Conservation (phyloP, 1,140 invertebrate genomes). For the Penaeus japonicus region DNA sequence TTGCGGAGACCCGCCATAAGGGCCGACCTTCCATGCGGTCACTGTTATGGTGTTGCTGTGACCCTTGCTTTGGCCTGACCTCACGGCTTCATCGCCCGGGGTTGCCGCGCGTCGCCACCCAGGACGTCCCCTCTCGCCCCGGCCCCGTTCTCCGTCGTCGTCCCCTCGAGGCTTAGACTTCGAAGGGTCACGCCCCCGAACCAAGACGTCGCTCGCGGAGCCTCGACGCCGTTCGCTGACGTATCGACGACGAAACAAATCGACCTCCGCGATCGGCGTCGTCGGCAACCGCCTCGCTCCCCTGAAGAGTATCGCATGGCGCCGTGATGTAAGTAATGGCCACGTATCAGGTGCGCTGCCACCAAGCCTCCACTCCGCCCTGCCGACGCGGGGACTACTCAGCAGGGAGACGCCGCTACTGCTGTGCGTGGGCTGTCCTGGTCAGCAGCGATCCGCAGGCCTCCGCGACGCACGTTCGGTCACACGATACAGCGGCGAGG, state of each 20-base stretch:
- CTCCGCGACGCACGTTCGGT: too few species aligned
- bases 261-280: not conserved
- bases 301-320: slow-evolving; percentile 39
- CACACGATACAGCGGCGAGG: too few species aligned
- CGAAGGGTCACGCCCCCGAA: not conserved
- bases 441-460: not conserved
- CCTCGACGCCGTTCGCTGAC: not conserved
- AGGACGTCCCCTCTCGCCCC: not conserved
- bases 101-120: not conserved
- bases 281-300: not conserved
- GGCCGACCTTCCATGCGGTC: not conserved
- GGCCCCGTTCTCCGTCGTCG: not conserved
- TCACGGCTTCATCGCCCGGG: not conserved
- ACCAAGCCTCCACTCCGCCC: not conserved
- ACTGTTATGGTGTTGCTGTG: not conserved
- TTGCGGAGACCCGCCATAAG: not conserved
- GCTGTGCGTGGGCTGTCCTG: not conserved
- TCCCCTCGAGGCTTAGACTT: not conserved
- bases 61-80: slow-evolving; percentile 13
- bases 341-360: slow-evolving; percentile 26
- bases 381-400: not conserved
- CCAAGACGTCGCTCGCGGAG: not conserved
- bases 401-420: not conserved
- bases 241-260: not conserved
- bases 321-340: slow-evolving; percentile 29